Conservation (phyloP, 2,888 invertebrate species). For the Tryphoninae sp. region DNA sequence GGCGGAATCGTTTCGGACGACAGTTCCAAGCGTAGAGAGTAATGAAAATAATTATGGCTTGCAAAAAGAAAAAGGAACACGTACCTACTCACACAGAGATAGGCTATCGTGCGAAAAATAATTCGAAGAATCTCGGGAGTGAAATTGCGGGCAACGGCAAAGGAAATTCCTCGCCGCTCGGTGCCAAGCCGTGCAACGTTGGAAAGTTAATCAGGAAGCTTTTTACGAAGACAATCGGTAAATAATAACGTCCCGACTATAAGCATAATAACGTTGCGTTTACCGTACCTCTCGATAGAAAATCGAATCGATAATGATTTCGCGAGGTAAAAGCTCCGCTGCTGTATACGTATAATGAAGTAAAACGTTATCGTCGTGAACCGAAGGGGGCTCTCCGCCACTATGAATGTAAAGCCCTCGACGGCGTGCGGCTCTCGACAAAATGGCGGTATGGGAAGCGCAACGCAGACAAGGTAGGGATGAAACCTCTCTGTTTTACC, state of each 20-base stretch:
- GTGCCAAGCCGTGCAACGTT: background rate
- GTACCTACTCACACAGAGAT: background rate
- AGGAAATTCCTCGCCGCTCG: background rate
- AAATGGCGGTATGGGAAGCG: conserved; percentile 51
- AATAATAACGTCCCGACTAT: conserved; percentile 27
- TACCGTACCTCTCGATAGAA: conserved; percentile 33
- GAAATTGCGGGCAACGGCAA: background rate
- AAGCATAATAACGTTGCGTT: conserved; percentile 28
- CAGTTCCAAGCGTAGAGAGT: background rate
- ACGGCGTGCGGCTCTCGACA: conserved; percentile 34
- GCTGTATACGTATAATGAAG: conserved; percentile 22
- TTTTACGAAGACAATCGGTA: conserved; percentile 20
- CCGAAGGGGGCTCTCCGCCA: background rate
- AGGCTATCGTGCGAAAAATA: background rate
- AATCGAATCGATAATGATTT: conserved; percentile 59
- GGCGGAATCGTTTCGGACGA: background rate
- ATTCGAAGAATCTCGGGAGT: background rate
- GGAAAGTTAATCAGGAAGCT: conserved; percentile 34
- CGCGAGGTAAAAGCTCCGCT: background rate
- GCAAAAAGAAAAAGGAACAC: background rate
- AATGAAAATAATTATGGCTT: conserved; percentile 8
- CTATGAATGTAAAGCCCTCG: background rate
- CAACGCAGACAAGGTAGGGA: background rate
- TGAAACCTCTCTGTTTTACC: conserved; percentile 22
- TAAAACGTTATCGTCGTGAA: conserved; percentile 27